A percentile compares a stretch with the other conserved stretches of the same genome.
phyloP scores from a whole-genome alignment of 2,888 invertebrate species.

The Clostera curtula region DNA sequence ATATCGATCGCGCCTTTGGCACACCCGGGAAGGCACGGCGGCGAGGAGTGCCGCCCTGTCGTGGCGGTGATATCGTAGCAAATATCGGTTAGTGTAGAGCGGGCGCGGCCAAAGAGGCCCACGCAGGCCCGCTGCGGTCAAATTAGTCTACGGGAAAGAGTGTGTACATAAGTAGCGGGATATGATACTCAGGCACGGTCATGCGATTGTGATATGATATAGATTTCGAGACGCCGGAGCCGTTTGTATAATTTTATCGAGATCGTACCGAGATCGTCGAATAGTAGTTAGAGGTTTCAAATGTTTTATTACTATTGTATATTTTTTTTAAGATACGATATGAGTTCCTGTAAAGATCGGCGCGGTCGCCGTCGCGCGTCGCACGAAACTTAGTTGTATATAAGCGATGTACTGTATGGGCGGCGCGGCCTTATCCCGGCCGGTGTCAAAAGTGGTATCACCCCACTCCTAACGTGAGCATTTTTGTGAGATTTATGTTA shows the following conservation, averaged over 20 bases:
- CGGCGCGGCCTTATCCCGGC: conserved; percentile 27
- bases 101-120: conserved; percentile 26
- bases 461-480: conserved; percentile 69
- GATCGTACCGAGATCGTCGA: conserved; percentile 68
- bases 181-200: conserved; percentile 72
- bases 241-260: conserved; percentile 69
- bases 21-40: conserved; percentile 53
- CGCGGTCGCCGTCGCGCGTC: conserved; percentile 46
- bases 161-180: conserved; percentile 74
- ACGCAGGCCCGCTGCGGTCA: conserved; percentile 30
- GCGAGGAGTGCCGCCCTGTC: conserved; percentile 42
- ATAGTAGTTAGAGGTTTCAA: conserved; percentile 74
- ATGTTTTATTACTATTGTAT: conserved; percentile 74
- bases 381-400: conserved; percentile 64
- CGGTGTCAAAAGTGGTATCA: conserved; percentile 57
- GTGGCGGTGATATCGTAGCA: conserved; percentile 52
- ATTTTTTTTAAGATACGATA: conserved; percentile 73
- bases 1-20: conserved; percentile 59
- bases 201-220: conserved; percentile 74
- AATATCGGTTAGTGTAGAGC: conserved; percentile 51
- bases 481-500: conserved; percentile 73
- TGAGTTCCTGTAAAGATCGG: conserved; percentile 73
- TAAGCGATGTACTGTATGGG: conserved; percentile 55
- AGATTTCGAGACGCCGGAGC: conserved; percentile 71
- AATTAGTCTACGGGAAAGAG: conserved; percentile 56